phyloP scores from a whole-genome alignment of 2,797 vertebrate species.

The Muraenolepis orangiensis region DNA sequence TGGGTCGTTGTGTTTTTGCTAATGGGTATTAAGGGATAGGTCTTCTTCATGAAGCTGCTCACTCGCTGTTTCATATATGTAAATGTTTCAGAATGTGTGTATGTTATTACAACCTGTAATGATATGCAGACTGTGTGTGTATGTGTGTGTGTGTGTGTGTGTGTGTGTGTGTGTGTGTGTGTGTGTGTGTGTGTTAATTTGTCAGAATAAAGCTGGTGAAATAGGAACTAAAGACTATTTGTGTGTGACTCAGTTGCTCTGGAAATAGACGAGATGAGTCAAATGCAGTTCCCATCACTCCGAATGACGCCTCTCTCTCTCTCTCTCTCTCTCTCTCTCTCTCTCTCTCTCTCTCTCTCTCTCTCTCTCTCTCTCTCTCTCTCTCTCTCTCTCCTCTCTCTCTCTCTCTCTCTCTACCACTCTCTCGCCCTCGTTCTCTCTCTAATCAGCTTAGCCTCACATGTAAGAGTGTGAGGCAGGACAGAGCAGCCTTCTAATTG shows the following conservation, averaged over 20 bases:
- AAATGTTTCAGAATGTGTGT: too few species aligned
- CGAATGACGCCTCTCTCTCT: neutral
- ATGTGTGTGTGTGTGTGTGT: neutral
- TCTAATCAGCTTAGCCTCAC: conserved; percentile 36
- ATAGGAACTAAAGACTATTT: neutral
- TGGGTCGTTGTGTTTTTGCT: too few species aligned
- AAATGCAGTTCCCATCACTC: neutral
- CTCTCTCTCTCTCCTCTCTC: neutral
- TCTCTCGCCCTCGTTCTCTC: neutral
- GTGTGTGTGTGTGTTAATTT: neutral
- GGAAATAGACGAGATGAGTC: neutral
- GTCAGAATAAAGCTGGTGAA: too few species aligned
- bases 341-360: conserved; percentile 4
- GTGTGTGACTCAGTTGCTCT: neutral
- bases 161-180: neutral
- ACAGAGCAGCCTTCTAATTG: conserved; percentile 59
- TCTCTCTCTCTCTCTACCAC: neutral
- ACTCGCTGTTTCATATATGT: too few species aligned
- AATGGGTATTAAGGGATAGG: neutral
- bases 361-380: neutral
- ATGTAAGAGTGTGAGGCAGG: conserved; percentile 46
- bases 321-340: neutral
- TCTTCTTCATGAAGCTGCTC: too few species aligned
- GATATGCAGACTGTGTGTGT: too few species aligned
- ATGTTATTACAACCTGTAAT: too few species aligned